A percentile compares a stretch with the other conserved stretches of the same genome.
phyloP scores from a whole-genome alignment of 2,888 invertebrate species.

The Stenodema calcarata region DNA sequence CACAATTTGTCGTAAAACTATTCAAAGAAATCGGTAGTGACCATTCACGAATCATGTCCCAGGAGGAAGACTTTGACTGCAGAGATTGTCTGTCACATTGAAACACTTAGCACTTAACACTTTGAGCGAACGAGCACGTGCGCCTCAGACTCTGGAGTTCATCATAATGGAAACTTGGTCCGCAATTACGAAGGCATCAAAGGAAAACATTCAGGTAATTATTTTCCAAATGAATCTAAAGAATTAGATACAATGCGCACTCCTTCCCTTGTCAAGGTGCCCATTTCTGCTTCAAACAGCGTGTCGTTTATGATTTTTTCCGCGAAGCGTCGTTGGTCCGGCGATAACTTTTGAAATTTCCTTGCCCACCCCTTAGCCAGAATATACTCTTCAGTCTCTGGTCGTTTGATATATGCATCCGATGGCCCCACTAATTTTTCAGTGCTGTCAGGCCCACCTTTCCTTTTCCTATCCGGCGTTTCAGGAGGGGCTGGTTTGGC shows the following conservation, averaged over 20 bases:
- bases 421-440: neutral
- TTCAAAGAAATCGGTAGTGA: too few relatives aligned
- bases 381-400: constrained; percentile 20
- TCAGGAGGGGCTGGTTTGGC: neutral
- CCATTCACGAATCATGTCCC: too few relatives aligned
- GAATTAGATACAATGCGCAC: constrained; percentile 4
- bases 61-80: too few relatives aligned
- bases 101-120: too few relatives aligned
- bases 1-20: too few relatives aligned
- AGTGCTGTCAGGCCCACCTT: neutral
- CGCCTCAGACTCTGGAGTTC: too few relatives aligned
- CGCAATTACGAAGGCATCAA: too few relatives aligned
- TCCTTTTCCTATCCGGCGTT: neutral
- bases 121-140: too few relatives aligned
- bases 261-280: constrained; percentile 28
- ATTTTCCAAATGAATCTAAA: too few relatives aligned
- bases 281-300: constrained; percentile 43
- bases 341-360: neutral
- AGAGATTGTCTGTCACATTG: too few relatives aligned
- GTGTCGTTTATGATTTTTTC: constrained; percentile 43
- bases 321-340: constrained; percentile 33
- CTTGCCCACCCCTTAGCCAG: constrained; percentile 18
- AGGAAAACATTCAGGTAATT: too few relatives aligned
- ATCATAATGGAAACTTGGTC: too few relatives aligned
- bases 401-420: neutral